phyloP scores from a whole-genome alignment of 2,888 invertebrate genomes.

The Nemurella pictetii region DNA sequence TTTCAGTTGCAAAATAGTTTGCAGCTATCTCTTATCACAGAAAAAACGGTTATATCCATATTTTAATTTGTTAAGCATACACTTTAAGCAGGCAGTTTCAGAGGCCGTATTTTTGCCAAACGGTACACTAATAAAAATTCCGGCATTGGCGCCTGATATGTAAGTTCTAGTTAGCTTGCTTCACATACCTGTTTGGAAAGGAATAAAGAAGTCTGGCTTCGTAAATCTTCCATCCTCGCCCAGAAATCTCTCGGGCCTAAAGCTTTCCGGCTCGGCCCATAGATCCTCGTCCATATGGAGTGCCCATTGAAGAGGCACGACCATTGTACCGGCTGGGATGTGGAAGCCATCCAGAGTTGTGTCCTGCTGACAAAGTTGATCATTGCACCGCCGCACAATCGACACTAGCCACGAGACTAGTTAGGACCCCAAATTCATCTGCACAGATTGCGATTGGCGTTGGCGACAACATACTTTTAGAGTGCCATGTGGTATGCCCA shows the following conservation, averaged over 20 bases:
- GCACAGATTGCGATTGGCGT: no score
- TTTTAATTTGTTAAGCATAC: background rate
- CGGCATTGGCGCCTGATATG: background rate
- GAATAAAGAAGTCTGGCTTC: conserved; percentile 72
- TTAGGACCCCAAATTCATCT: no score
- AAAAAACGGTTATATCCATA: no score
- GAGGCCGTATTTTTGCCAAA: background rate
- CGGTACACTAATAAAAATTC: background rate
- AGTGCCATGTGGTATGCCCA: conserved; percentile 84
- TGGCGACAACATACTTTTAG: conserved; percentile 54
- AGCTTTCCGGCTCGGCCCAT: conserved; percentile 71
- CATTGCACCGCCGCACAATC: no score
- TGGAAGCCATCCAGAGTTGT: conserved; percentile 62
- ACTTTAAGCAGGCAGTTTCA: background rate
- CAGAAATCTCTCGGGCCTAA: conserved; percentile 71
- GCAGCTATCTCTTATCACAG: no score
- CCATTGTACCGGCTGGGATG: conserved; percentile 70
- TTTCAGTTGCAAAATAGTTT: no score
- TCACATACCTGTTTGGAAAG: conserved; percentile 76
- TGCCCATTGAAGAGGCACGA: conserved; percentile 81
- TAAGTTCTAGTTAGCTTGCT: background rate
- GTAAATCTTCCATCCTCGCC: conserved; percentile 62
- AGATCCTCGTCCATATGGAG: conserved; percentile 70
- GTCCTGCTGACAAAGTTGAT: conserved; percentile 52
- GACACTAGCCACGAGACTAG: no score